Conservation (phyloP, 2,113 vertebrate species). For the Tyrannus savana region DNA sequence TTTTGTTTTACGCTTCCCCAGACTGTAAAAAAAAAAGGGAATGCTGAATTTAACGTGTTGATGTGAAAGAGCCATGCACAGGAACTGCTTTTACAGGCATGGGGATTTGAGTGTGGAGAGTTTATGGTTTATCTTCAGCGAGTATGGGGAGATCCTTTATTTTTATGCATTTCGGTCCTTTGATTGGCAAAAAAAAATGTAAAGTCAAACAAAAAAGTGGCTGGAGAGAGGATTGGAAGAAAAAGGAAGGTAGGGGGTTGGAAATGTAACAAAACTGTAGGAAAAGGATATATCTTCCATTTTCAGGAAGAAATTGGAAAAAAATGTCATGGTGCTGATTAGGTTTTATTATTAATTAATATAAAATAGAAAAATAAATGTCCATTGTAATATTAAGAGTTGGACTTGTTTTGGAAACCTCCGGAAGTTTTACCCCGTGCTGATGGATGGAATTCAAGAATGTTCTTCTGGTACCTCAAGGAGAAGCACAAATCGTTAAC, state of each 20-base stretch:
- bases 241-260: not conserved
- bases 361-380: not conserved
- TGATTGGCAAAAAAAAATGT: not conserved
- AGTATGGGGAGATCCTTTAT: not conserved
- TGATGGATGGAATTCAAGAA: not conserved
- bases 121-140: not conserved
- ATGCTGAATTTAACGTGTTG: not conserved
- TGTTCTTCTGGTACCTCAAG: not conserved
- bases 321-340: not conserved
- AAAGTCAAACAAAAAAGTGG: not conserved
- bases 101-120: not conserved
- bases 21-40: not conserved
- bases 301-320: not conserved
- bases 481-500: not conserved
- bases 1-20: not conserved
- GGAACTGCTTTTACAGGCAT: not conserved
- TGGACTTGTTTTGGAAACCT: not conserved
- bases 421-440: accelerated
- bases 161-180: not conserved
- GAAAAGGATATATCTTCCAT: not conserved
- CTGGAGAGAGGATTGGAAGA: not conserved
- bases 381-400: not conserved
- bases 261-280: not conserved
- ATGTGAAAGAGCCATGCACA: not conserved
- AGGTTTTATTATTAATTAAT: not conserved